A percentile compares a stretch with the other conserved stretches of the same genome.
Evolutionary conservation across 2,797 vertebrate genomes (phyloP).

Genomic region (Notoglanidium macrostoma): DNA sequence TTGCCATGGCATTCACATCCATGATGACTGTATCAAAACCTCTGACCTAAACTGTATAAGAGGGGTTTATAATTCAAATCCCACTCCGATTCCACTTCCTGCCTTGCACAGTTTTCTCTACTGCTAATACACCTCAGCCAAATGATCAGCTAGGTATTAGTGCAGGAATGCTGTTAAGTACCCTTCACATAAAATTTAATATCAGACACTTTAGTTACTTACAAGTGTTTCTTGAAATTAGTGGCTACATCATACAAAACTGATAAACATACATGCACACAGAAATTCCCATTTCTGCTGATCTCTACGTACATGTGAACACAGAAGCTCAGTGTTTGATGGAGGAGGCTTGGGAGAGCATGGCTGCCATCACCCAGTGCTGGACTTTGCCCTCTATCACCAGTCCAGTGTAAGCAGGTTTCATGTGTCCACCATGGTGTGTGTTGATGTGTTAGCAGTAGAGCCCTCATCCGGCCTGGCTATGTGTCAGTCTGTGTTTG

Average conservation of each 20-base stretch:
- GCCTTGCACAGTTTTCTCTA: background rate
- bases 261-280: background rate
- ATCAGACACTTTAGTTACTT: background rate
- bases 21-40: too few relatives aligned
- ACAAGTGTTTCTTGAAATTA: background rate
- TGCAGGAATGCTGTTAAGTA: background rate
- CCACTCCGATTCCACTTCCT: background rate
- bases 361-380: slow-evolving; percentile 58
- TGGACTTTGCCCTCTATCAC: slow-evolving; percentile 52
- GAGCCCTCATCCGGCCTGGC: slow-evolving; percentile 59
- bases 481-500: slow-evolving; percentile 62
- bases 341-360: slow-evolving; percentile 30
- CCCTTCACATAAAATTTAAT: background rate
- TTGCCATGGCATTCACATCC: too few relatives aligned
- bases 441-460: slow-evolving; percentile 54
- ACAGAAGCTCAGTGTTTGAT: slow-evolving; percentile 57
- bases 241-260: background rate
- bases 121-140: background rate
- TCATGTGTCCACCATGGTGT: slow-evolving; percentile 47
- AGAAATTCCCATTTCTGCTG: slow-evolving; percentile 17
- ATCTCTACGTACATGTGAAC: slow-evolving; percentile 42
- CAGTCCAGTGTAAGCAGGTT: slow-evolving; percentile 55
- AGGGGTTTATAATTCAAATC: background rate
- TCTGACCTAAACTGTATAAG: background rate
- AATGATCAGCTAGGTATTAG: background rate